These are phyloP conservation scores for Halichoerus grypus DNA, from an alignment of 2,113 vertebrate species.

Conservation along the genomic window DNA sequence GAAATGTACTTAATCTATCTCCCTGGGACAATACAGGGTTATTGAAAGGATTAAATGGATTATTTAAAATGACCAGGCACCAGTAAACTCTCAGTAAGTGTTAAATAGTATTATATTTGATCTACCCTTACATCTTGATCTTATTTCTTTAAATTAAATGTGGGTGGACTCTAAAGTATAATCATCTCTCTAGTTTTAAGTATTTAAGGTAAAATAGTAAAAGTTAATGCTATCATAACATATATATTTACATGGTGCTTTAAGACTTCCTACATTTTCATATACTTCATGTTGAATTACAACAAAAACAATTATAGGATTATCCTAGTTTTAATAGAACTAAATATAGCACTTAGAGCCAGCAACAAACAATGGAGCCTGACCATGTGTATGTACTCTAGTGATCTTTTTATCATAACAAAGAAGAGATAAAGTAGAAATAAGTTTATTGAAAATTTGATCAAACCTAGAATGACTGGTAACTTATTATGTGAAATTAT, in stretches of 20 bases:
- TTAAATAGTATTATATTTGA: constrained; percentile 8
- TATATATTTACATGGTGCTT: not conserved
- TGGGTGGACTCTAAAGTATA: not conserved
- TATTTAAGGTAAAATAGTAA: constrained; percentile 38
- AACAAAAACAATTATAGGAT: constrained; percentile 16
- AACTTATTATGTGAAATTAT: constrained; percentile 41
- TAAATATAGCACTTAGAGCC: not conserved
- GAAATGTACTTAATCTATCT: not conserved
- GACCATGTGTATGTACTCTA: not conserved
- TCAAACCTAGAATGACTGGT: not conserved
- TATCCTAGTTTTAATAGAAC: constrained; percentile 44
- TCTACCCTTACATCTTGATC: constrained; percentile 5
- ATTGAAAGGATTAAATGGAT: not conserved
- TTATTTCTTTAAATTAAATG: constrained; percentile 58
- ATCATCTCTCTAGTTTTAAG: not conserved
- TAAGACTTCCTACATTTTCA: constrained; percentile 1
- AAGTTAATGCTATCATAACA: constrained; percentile 10
- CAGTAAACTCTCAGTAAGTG: not conserved
- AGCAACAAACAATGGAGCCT: constrained; percentile 1
- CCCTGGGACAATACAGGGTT: not conserved
- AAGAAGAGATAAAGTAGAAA: not conserved
- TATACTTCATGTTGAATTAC: constrained; percentile 46
- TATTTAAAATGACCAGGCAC: not conserved
- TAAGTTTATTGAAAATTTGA: not conserved
- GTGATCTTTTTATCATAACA: constrained; percentile 23